Evolutionary conservation across 2,113 vertebrate genomes (phyloP).

Genomic region (Pomatostomus ruficeps): DNA sequence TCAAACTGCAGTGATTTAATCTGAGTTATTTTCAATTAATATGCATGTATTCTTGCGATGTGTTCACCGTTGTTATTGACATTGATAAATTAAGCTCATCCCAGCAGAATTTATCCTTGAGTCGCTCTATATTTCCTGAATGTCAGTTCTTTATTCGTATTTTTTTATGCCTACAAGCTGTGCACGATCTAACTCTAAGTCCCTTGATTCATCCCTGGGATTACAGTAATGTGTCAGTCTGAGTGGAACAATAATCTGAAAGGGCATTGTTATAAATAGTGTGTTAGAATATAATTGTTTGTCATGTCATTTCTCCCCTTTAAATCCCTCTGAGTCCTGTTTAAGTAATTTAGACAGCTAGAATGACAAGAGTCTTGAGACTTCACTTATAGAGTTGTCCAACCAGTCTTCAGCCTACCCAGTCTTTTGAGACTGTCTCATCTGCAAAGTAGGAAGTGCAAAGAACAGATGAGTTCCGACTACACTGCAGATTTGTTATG

Average conservation of each 20-base stretch:
- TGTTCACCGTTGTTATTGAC: conserved; percentile 88
- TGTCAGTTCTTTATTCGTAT: conserved; percentile 79
- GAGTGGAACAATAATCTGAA: conserved; percentile 80
- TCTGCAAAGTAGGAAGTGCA: conserved; percentile 69
- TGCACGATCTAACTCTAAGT: conserved; percentile 72
- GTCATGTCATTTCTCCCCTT: conserved; percentile 84
- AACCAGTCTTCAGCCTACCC: conserved; percentile 72
- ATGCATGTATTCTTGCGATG: conserved; percentile 89
- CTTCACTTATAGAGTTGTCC: conserved; percentile 83
- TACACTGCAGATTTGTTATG: conserved; percentile 61
- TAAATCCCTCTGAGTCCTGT: conserved; percentile 81
- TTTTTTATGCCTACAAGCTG: conserved; percentile 76
- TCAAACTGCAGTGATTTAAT: conserved; percentile 95
- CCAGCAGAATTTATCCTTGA: conserved; percentile 85
- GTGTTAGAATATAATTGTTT: conserved; percentile 90
- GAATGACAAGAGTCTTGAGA: conserved; percentile 89
- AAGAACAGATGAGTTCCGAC: conserved; percentile 73
- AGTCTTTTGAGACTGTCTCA: conserved; percentile 75
- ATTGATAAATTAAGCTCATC: conserved; percentile 97
- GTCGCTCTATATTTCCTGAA: conserved; percentile 87
- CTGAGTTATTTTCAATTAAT: conserved; percentile 99
- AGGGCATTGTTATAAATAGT: conserved; percentile 86
- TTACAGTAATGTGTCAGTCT: conserved; percentile 78
- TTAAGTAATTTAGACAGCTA: conserved; percentile 86
- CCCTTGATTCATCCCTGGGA: conserved; percentile 76